Percentiles rank a stretch among this genome's conserved stretches.
Conservation (phyloP, 2,888 invertebrate species). For the Zygogramma bicolorata region DNA sequence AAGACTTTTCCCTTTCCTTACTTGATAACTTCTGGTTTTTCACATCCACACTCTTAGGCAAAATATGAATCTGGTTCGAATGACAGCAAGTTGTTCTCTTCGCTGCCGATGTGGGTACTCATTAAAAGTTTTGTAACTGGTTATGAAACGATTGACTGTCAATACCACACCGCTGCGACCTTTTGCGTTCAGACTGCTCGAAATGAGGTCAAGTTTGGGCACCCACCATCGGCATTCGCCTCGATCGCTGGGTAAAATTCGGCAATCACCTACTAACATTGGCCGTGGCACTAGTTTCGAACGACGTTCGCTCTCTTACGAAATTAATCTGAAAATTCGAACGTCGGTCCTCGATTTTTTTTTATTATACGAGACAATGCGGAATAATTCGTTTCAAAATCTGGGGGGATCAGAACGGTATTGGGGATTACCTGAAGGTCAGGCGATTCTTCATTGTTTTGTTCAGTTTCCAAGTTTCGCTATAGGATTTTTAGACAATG, state of each 20-base stretch:
- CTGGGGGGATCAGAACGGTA: not conserved
- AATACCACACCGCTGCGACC: not conserved
- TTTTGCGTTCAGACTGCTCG: not conserved
- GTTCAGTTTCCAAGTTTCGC: too few species aligned
- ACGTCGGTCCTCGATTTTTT: not conserved
- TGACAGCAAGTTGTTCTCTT: not conserved
- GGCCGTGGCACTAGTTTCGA: conserved; percentile 44
- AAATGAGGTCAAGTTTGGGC: conserved; percentile 48
- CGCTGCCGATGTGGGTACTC: conserved; percentile 1
- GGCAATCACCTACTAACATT: conserved; percentile 43
- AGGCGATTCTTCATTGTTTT: too few species aligned
- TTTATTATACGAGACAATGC: not conserved
- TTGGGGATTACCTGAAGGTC: too few species aligned
- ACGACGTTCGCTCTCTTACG: not conserved
- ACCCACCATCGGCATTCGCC: conserved; percentile 47
- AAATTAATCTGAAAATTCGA: not conserved
- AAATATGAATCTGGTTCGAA: not conserved
- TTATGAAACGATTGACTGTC: conserved; percentile 7
- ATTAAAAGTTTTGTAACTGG: not conserved
- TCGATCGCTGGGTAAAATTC: conserved; percentile 32
- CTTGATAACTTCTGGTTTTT: not conserved
- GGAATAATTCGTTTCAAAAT: not conserved
- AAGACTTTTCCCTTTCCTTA: too few species aligned
- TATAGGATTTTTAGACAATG: too few species aligned
- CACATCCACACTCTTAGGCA: not conserved